Percentiles rank a stretch among this genome's conserved stretches.
Evolutionary conservation across 2,113 vertebrate genomes (phyloP).

Genomic region (Odobenus rosmarus): DNA sequence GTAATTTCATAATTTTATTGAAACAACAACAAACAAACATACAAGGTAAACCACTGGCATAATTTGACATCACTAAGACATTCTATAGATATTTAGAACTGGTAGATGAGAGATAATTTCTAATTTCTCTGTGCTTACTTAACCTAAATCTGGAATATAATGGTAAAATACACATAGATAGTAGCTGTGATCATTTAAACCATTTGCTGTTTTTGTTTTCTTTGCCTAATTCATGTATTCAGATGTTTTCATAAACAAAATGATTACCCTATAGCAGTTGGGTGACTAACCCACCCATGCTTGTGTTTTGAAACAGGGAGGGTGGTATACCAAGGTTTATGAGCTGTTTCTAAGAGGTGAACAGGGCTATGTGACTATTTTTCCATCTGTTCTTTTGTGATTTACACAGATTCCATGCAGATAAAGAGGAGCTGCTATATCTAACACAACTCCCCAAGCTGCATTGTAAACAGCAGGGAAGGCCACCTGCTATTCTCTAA

Average conservation of each 20-base stretch:
- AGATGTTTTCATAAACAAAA: slow-evolving; percentile 63
- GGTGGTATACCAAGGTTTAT: slow-evolving; percentile 60
- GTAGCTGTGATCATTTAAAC: slow-evolving; percentile 64
- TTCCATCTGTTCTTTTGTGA: slow-evolving; percentile 84
- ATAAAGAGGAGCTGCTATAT: slow-evolving; percentile 84
- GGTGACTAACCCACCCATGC: not conserved
- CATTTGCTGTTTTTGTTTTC: slow-evolving; percentile 61
- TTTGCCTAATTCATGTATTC: slow-evolving; percentile 63
- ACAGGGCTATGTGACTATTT: slow-evolving; percentile 74
- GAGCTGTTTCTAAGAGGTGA: slow-evolving; percentile 76
- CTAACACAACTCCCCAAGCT: slow-evolving; percentile 82
- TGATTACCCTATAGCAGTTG: slow-evolving; percentile 60
- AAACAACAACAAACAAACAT: slow-evolving; percentile 1
- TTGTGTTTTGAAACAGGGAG: not conserved
- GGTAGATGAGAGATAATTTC: not conserved
- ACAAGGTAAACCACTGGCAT: not conserved
- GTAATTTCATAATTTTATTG: not conserved
- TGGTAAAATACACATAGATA: slow-evolving; percentile 9
- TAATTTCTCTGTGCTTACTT: slow-evolving; percentile 34
- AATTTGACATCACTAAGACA: not conserved
- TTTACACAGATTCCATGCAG: slow-evolving; percentile 85
- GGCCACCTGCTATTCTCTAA: slow-evolving; percentile 85
- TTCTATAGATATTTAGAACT: slow-evolving; percentile 1
- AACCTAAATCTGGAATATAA: slow-evolving; percentile 47
- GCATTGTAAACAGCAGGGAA: slow-evolving; percentile 84